phyloP scores from a whole-genome alignment of 2,113 vertebrate genomes.

The Mesitornis unicolor region DNA sequence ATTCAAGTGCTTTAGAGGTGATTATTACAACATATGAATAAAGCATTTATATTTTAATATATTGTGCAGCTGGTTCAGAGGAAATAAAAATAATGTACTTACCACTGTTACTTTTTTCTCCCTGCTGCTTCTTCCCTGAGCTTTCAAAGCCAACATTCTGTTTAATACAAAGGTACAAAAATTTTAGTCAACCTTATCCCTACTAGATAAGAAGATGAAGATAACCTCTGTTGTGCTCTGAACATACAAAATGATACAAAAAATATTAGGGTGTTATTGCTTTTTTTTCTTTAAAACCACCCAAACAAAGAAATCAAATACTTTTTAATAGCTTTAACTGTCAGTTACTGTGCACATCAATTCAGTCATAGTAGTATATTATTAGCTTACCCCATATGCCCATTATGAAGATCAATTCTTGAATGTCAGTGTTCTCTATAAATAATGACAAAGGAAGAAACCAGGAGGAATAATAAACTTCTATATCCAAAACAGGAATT shows the following conservation, averaged over 20 bases:
- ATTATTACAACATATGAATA: background rate
- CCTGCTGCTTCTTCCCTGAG: conserved; percentile 79
- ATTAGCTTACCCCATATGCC: background rate
- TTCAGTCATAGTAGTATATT: background rate
- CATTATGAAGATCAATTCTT: background rate
- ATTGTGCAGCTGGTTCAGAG: background rate
- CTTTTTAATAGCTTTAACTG: background rate
- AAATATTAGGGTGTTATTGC: background rate
- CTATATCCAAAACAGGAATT: background rate
- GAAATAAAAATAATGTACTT: conserved; percentile 48
- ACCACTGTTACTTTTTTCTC: conserved; percentile 74
- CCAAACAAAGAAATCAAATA: background rate
- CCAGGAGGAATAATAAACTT: background rate
- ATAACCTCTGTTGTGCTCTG: background rate
- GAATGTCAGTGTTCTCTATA: background rate
- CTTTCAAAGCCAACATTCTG: conserved; percentile 81
- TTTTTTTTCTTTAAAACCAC: background rate
- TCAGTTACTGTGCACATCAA: background rate
- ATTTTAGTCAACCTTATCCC: background rate
- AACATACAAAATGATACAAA: background rate
- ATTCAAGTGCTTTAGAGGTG: background rate
- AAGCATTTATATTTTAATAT: background rate
- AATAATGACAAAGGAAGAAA: background rate
- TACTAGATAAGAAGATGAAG: fast-evolving
- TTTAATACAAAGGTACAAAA: conserved; percentile 42